Percentiles rank a stretch among this genome's conserved stretches.
Conservation (phyloP, 2,797 vertebrate species). For the Lepilemur septentrionalis region DNA sequence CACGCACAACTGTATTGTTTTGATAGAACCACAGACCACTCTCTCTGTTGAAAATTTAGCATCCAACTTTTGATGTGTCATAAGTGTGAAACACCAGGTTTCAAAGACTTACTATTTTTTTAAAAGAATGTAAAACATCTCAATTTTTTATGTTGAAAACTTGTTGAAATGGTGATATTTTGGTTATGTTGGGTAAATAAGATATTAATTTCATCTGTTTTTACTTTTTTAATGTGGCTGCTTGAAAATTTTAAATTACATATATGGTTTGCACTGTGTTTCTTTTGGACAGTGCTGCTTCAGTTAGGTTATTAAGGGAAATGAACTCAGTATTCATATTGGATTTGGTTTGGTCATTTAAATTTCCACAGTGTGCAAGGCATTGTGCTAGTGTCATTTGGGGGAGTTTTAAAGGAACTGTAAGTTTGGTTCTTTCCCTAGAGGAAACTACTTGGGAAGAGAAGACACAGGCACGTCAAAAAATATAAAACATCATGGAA, state of each 20-base stretch:
- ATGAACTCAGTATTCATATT: not conserved
- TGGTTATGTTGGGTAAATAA: not conserved
- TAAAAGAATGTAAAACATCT: not conserved
- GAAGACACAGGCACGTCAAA: not conserved
- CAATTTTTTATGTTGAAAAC: not conserved
- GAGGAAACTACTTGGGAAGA: not conserved
- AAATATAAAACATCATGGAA: not conserved
- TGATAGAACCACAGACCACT: not conserved
- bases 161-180: not conserved
- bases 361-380: not conserved
- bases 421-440: not conserved
- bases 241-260: not conserved
- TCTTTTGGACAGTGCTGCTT: not conserved
- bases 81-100: not conserved
- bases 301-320: not conserved
- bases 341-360: not conserved
- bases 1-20: not conserved
- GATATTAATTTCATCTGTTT: not conserved
- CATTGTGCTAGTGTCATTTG: not conserved
- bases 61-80: not conserved
- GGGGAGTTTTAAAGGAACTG: not conserved
- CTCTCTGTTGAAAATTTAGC: conserved; percentile 26
- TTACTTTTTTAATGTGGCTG: not conserved
- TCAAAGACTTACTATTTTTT: not conserved
- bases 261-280: not conserved